Evolutionary conservation across 2,113 vertebrate genomes (phyloP).

Genomic region (Opisthocomus hoazin): DNA sequence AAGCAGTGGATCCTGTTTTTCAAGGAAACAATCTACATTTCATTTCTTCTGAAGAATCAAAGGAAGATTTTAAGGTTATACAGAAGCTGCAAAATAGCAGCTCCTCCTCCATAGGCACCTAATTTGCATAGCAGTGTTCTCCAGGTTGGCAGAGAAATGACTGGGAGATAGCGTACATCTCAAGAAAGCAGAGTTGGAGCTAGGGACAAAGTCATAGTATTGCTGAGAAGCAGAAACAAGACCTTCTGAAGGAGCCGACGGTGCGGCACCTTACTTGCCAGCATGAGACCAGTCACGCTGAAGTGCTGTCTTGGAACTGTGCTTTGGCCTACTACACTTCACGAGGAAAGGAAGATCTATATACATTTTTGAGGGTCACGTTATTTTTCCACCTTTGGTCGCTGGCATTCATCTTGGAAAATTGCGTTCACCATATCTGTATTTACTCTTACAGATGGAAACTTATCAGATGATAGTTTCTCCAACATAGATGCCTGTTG

Average conservation of each 20-base stretch:
- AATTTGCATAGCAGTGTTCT: neutral
- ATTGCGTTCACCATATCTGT: neutral
- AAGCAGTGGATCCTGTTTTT: constrained; percentile 63
- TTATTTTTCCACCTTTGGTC: neutral
- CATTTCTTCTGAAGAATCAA: constrained; percentile 60
- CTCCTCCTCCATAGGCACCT: neutral
- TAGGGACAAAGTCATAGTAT: neutral
- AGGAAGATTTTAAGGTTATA: constrained; percentile 28
- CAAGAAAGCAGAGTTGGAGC: neutral
- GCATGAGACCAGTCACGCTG: rapidly evolving
- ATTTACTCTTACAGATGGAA: neutral
- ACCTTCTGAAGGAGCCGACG: neutral
- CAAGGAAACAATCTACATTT: constrained; percentile 62
- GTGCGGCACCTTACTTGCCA: neutral
- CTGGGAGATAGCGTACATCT: neutral
- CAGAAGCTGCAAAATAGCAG: constrained; percentile 18
- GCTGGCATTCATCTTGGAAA: neutral
- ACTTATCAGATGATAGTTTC: neutral
- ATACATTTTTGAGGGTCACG: neutral
- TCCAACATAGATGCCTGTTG: neutral
- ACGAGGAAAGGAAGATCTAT: neutral
- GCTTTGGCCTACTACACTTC: neutral
- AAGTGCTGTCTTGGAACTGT: neutral
- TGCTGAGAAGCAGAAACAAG: neutral
- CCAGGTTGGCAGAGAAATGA: neutral